Percentiles rank a stretch among this genome's conserved stretches.
phyloP scores from a whole-genome alignment of 2,113 vertebrate genomes.

The Lagenorhynchus albirostris region DNA sequence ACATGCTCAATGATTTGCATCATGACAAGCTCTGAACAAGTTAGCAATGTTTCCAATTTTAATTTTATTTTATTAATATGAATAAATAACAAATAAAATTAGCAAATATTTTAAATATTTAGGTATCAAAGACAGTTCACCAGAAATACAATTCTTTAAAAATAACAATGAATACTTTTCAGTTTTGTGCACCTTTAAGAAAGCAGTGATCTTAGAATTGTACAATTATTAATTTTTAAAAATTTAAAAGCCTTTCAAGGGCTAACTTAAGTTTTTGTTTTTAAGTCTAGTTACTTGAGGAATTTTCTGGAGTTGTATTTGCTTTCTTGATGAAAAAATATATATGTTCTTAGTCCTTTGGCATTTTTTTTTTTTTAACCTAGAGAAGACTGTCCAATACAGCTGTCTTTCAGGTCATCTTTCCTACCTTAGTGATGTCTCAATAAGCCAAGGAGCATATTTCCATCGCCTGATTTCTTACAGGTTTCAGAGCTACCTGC shows the following conservation, averaged over 20 bases:
- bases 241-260: neutral
- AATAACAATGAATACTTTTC: conserved; percentile 30
- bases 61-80: neutral
- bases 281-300: neutral
- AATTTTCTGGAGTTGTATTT: neutral
- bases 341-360: neutral
- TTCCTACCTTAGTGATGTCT: neutral
- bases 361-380: neutral
- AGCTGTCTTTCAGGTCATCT: neutral
- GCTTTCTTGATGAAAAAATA: neutral
- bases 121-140: conserved; percentile 32
- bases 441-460: neutral
- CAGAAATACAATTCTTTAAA: conserved; percentile 57
- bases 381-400: neutral
- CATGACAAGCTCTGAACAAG: neutral
- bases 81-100: conserved; percentile 45
- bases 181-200: neutral
- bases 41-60: neutral
- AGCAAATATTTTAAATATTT: neutral
- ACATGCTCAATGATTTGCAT: neutral
- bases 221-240: neutral
- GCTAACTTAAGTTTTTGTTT: neutral
- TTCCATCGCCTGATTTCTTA: neutral
- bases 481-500: neutral
- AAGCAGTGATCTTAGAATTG: neutral